Conservation (phyloP, 2,797 vertebrate genomes). For the Arremon aurantiirostris region DNA sequence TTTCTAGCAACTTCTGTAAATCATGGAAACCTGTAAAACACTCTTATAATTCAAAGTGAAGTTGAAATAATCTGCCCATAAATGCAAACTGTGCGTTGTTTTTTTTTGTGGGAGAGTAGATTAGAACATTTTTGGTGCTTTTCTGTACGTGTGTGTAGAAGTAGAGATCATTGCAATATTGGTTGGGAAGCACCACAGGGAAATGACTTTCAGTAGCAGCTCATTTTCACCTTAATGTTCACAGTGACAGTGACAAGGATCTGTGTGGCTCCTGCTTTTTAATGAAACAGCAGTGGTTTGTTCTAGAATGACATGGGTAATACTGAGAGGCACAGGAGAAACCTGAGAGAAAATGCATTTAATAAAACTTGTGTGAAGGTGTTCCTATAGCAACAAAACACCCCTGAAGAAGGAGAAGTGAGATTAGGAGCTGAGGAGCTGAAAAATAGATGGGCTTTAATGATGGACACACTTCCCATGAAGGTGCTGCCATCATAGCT, state of each 20-base stretch:
- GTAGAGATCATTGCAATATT: background rate
- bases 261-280: background rate
- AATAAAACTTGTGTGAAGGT: background rate
- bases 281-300: background rate
- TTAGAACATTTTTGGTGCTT: background rate
- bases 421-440: background rate
- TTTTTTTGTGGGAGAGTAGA: background rate
- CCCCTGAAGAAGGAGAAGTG: background rate
- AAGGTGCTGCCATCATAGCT: background rate
- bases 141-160: background rate
- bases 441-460: background rate
- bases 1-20: background rate
- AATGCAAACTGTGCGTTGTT: background rate
- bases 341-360: background rate
- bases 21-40: background rate
- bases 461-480: background rate
- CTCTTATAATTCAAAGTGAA: background rate
- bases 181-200: background rate
- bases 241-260: background rate
- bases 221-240: background rate
- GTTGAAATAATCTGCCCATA: background rate
- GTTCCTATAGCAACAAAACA: slow-evolving; percentile 10
- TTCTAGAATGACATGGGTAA: background rate
- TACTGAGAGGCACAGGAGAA: background rate
- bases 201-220: background rate